Evolutionary conservation across 1,140 invertebrate species (phyloP), one percentile per base, ranked within the genome.

Genomic region (Drosophila ercepeae): DNA sequence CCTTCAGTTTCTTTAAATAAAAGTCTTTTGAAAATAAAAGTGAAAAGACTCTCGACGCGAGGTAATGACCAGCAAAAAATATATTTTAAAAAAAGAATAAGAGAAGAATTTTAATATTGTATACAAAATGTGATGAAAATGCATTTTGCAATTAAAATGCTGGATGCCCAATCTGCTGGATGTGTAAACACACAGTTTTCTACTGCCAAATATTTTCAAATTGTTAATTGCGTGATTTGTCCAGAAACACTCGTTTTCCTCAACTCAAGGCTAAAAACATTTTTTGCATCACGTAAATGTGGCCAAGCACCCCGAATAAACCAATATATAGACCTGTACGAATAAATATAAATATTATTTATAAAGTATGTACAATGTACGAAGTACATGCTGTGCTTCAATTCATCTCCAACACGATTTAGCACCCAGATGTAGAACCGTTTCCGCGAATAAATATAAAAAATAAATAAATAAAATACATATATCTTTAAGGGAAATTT

Each of bases 251-350:
- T 51, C 25, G 41, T 58, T 73, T 55, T 18, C 36, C 16, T 16
- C 9, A 52, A 41, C 51, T 70, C 78, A 83, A 83, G 78, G 78
- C 65, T 67, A 70, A 78, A 64, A 39, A 50, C 70, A 71, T 83
- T 67, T 67, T 52, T 54, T 83, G 78, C 78, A 83, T 54, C 73
- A 65, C 25, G 42, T 21, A 14, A 61, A 71, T 71, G 64, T 70
- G 78, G 78, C 75, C 78, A 77, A 83, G 53, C 48, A 75, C 77
- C 77, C 71, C 60, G 9, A 42, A 14, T 34, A 42, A n/a, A n/a
- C n/a, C n/a, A n/a, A 41, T 49, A 44, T 52, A 14, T 27, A 49
- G 19, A 49, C 57, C 39, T 41, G 19, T 41, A 41, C 23, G 4
- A 36, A 45, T 27, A 19, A 55, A 42, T 39, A 67, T 48, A 14